phyloP scores from a whole-genome alignment of 1,140 invertebrate genomes.

The Megalopta genalis region DNA sequence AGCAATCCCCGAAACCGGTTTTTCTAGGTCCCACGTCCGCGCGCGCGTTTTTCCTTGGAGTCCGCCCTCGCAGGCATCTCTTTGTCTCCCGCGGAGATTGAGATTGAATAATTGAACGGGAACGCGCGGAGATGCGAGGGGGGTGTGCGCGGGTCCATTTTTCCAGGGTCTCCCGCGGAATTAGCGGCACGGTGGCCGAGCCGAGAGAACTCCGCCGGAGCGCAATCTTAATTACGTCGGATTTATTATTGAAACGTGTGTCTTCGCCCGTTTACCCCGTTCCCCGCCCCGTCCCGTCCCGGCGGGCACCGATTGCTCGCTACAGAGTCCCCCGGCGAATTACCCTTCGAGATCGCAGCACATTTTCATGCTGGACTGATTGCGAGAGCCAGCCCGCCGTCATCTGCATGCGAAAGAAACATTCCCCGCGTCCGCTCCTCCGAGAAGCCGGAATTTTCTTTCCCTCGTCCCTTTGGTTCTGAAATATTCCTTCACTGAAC shows the following conservation, averaged over 20 bases:
- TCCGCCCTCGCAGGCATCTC: neutral
- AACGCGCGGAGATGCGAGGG: neutral
- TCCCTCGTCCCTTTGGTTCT: too few species aligned
- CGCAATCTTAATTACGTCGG: constrained; percentile 8
- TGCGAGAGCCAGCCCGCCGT: too few species aligned
- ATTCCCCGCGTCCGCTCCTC: too few species aligned
- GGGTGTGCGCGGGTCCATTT: neutral
- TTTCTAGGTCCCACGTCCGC: neutral
- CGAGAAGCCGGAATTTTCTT: too few species aligned
- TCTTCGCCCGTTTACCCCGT: neutral
- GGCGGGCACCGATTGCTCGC: neutral
- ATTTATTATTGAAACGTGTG: constrained; percentile 15
- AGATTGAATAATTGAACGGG: constrained; percentile 31
- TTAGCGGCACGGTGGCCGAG: neutral
- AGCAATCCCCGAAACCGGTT: constrained; percentile 2
- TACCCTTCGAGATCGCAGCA: too few species aligned
- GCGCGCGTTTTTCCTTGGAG: neutral
- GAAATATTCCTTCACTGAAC: too few species aligned
- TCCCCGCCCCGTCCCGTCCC: neutral
- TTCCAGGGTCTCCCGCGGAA: neutral
- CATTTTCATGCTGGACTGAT: too few species aligned
- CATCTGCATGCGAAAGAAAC: too few species aligned
- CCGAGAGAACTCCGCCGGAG: neutral
- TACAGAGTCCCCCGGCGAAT: neutral
- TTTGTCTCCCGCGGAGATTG: constrained; percentile 3